Base-by-base conservation (phyloP, 2,797 vertebrate species). In the Coendou prehensilis region DNA sequence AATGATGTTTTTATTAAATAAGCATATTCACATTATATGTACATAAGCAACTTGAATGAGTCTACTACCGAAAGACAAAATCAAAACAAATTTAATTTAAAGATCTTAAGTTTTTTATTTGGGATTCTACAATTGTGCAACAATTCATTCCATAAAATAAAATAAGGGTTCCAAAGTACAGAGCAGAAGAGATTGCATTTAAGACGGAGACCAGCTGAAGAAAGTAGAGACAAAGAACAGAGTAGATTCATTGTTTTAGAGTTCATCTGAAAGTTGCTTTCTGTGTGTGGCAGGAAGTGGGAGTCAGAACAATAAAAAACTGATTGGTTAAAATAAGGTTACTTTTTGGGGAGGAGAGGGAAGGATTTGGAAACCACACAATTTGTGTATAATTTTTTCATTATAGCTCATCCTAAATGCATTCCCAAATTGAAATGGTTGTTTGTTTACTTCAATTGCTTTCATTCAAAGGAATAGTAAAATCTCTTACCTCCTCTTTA, bases 401-500 rank as follows among this genome's bases (percentile, higher is more conserved):
- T 37, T 93, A 83, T 61, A 64, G 47, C 33, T 93, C 83, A 79
- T 93, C 26, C 28, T 93, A 87, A 91, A 52, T 85, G 85, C 17
- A 80, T 50, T 93, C 59, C 57, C 75, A 82, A 84, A 80, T 54
- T 88, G 56, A 87, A 22, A 83, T 84, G 52, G 3, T 28, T 86
- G 57, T 85, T 90, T 93, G 86, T 81, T 89, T 76, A 93, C 64
- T 41, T 79, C 80, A 63, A 57, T 47, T 47, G 3, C 4, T 13
- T 22, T 85, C 41, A 84, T n/a, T 10, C 9, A 54, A 80, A 84
- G 33, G 28, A 93, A 91, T 91, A 81, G n/a, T 33, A 88, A 47
- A 88, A 56, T 82, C 56, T 92, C 26, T 83, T 63, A 67, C 56
- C 11, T 78, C 79, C 8, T 91, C 20, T 93, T 52, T 69, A 86